Evolutionary conservation across 2,113 vertebrate species (phyloP).

Genomic region (Alosa alosa): DNA sequence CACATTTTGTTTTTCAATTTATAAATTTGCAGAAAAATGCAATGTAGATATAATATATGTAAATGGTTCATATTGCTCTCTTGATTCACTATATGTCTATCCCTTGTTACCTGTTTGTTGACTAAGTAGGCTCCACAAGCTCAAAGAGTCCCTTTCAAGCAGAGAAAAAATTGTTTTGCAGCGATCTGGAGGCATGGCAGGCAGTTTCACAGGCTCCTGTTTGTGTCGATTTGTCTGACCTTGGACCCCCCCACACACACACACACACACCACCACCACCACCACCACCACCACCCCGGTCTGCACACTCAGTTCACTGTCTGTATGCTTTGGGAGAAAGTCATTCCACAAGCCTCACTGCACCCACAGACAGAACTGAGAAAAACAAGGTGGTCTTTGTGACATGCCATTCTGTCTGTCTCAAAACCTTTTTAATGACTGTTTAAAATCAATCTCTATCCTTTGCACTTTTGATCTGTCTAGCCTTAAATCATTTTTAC

Average conservation of each 20-base stretch:
- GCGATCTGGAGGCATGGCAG: constrained; percentile 44
- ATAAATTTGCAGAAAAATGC: background rate
- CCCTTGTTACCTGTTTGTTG: background rate
- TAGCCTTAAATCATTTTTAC: background rate
- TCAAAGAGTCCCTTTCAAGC: constrained; percentile 61
- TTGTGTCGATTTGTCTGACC: constrained; percentile 54
- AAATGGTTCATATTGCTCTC: background rate
- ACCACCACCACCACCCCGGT: background rate
- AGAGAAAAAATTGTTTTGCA: constrained; percentile 59
- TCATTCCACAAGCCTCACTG: constrained; percentile 21
- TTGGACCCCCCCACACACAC: constrained; percentile 27
- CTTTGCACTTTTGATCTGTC: background rate
- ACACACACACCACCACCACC: no score
- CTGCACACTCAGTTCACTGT: constrained; percentile 39
- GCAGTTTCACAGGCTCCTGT: constrained; percentile 55
- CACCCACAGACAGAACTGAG: constrained; percentile 13
- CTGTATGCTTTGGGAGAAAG: constrained; percentile 1
- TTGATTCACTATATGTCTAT: background rate
- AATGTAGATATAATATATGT: background rate
- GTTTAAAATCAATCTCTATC: background rate
- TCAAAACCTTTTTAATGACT: background rate
- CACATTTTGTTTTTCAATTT: background rate
- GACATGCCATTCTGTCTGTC: background rate
- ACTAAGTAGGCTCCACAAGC: background rate
- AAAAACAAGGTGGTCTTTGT: constrained; percentile 13